Conservation (phyloP, 2,888 invertebrate genomes). For the Eristalinus sepulchralis region DNA sequence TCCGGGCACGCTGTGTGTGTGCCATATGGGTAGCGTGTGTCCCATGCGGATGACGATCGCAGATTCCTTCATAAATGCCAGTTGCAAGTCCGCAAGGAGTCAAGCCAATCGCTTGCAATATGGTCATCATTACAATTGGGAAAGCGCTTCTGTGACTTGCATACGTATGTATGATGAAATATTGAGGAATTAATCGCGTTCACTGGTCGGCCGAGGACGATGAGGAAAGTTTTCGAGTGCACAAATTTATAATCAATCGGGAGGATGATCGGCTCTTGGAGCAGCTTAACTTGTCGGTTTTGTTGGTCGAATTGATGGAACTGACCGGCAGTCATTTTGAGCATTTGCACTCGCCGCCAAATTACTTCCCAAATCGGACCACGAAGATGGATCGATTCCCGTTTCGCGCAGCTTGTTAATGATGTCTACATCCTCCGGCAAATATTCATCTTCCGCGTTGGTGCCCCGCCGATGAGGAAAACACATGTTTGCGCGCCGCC, state of each 20-base stretch:
- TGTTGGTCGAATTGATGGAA: not conserved
- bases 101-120: constrained; percentile 9
- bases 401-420: constrained; percentile 30
- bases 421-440: constrained; percentile 27
- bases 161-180: constrained; percentile 12
- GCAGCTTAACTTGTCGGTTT: constrained; percentile 25
- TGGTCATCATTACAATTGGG: constrained; percentile 54
- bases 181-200: constrained; percentile 32
- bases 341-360: not conserved
- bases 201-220: not conserved
- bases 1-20: constrained; percentile 6
- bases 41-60: constrained; percentile 45
- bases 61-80: constrained; percentile 70
- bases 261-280: constrained; percentile 19
- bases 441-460: constrained; percentile 39
- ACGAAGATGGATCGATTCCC: not conserved
- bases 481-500: constrained; percentile 43
- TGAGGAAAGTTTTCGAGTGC: constrained; percentile 32
- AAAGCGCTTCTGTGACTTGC: constrained; percentile 41
- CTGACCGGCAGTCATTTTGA: not conserved
- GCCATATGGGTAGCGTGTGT: constrained; percentile 64
- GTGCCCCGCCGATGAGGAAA: not conserved
- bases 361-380: not conserved
- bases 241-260: constrained; percentile 48
- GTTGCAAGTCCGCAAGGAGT: constrained; percentile 50